A percentile compares a stretch with the other conserved stretches of the same genome.
Evolutionary conservation across 2,113 vertebrate species (phyloP).

Genomic region (Chamaetylas fuelleborni): DNA sequence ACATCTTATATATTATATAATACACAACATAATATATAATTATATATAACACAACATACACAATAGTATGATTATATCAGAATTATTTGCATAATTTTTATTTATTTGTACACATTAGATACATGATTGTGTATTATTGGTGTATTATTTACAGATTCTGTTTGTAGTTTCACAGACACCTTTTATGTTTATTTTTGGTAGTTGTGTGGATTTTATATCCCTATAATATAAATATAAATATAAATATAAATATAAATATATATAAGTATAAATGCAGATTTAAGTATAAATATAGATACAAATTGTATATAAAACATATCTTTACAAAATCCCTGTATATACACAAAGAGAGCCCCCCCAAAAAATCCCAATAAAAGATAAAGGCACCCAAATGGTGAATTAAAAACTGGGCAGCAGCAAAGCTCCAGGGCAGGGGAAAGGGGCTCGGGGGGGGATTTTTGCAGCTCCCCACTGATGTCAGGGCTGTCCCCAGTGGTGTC

Average conservation of each 20-base stretch:
- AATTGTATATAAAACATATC: background rate
- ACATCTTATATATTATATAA: too few species aligned
- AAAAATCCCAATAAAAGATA: background rate
- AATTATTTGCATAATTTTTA: too few species aligned
- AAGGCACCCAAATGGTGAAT: background rate
- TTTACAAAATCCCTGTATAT: background rate
- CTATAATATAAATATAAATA: background rate
- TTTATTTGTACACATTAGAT: background rate
- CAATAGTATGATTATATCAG: too few species aligned
- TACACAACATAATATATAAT: too few species aligned
- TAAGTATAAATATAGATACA: too few species aligned
- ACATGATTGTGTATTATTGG: background rate
- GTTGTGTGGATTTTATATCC: background rate
- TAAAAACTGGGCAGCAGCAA: background rate
- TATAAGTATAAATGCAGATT: background rate
- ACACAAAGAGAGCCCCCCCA: too few species aligned
- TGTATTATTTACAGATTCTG: background rate
- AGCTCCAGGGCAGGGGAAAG: rapidly evolving
- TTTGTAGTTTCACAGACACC: background rate
- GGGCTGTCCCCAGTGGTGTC: background rate
- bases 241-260: too few species aligned
- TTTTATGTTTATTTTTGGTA: background rate
- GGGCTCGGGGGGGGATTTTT: background rate
- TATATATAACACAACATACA: too few species aligned
- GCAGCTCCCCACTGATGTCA: background rate